Base-by-base conservation (phyloP, 2,888 invertebrate genomes). In the Lepidochitona cinerea region DNA sequence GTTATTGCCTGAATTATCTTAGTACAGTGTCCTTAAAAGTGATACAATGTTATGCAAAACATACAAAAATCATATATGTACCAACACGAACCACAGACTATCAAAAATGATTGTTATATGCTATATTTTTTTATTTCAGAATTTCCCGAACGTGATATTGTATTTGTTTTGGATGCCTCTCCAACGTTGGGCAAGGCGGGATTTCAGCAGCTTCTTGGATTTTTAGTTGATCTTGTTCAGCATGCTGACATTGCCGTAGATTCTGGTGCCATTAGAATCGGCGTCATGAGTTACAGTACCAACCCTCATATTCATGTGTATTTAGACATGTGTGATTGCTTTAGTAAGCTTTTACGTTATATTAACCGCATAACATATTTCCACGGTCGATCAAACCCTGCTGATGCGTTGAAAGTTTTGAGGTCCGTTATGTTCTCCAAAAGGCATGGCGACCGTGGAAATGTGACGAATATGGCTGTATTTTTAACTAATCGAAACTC, bases 401-500 rank as follows among this genome's bases (percentile, higher is more conserved):
- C 78, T 0, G 66, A 71, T n/a, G 81, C 79, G n/a, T 70, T 81
- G n/a, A 37, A 70, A 26, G 32, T 37, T 36, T 35, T 72, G 54
- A 68, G 75, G 5, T 65, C 68, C 32, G 70, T 72, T n/a, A 72
- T 79, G 74, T 79, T 79, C 70, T 23, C 37, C 23, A 37, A 49
- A 9, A 66, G 9, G 1, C 52, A 70, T 41, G 81, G 81, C 26
- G 79, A 79, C 66, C 67, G 81, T 6, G 54, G 67, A 7, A 73
- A 74, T 29, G 78, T 76, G 3, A 52, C 37, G 14, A 79, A 81
- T 49, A 67, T 78, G 29, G 74, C 72, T 32, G 54, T 81, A 26
- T 66, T 78, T 36, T 37, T 81, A 53, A 69, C 77, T 12, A 75
- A 81, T 52, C 79, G 80, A n/a, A 72, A 79, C 37, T 81, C 80